Base-by-base conservation (phyloP, 2,888 invertebrate species). In the Pollenia griseotomentosa region DNA sequence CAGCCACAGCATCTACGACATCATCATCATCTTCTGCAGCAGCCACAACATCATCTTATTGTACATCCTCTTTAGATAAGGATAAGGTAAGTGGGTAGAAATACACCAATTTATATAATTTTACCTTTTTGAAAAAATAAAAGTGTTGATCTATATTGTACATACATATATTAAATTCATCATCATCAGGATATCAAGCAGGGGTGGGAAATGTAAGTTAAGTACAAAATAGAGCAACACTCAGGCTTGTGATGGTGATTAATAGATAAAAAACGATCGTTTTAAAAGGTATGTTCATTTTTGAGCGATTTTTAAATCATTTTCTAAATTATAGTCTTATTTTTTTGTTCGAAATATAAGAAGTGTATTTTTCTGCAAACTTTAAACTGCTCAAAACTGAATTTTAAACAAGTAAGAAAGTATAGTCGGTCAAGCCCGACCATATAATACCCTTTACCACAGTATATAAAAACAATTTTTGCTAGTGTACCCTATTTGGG, bases 51-150 rank as follows among this genome's bases (percentile, higher is more conserved):
- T 46, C 83, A 73, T 46, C 83, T 80, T 86, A 65, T 75, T 80
- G 19, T 57, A 78, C 84, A 82, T 87, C 84, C 78, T 87, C 77
- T 61, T 65, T 46, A 53, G 87, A 87, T 78, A 87, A 87, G 87
- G 87, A 87, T 82, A 87, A 87, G 87, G 87, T 87, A 74, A 81
- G 78, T 81, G 33, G 70, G 40, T 80, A 75, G 73, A 77, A 14
- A 74, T 70, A 6, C 14, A 53, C 16, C 23, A 19, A 40, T 48
- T 75, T 53, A 59, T n/a, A 46, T 23, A 33, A 9, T 11, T 59
- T 46, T 46, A 55, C 11, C 44, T 51, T 79, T 44, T 51, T 40
- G 7, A 2, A 46, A n/a, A 48, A 40, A 65, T 65, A 33, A 53
- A 80, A 65, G 9, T 55, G 19, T 74, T 68, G 66, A 53, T 74